Evolutionary conservation across 2,113 vertebrate genomes (phyloP).

Genomic region (Formicarius rufipectus): DNA sequence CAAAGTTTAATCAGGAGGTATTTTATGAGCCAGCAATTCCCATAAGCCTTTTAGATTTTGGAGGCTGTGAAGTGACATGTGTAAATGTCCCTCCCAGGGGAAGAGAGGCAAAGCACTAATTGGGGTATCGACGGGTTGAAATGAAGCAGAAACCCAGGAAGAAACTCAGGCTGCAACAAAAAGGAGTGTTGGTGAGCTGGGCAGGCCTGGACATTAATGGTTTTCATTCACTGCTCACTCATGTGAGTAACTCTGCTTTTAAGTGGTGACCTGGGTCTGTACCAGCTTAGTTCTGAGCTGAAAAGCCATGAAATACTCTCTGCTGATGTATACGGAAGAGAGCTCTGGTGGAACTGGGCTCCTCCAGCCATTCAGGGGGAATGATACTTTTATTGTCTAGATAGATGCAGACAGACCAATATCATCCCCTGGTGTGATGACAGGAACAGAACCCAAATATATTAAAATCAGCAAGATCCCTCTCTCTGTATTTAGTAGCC

Average conservation of each 20-base stretch:
- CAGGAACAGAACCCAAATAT: neutral
- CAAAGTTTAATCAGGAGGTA: constrained; percentile 12
- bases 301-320: constrained; percentile 72
- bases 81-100: constrained; percentile 65
- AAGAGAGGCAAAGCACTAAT: constrained; percentile 72
- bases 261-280: constrained; percentile 43
- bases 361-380: neutral
- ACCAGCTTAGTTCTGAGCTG: constrained; percentile 57
- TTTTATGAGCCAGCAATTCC: constrained; percentile 28
- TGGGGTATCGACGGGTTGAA: constrained; percentile 80
- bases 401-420: neutral
- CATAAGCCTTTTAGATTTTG: constrained; percentile 16
- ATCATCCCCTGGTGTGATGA: neutral
- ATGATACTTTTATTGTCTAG: neutral
- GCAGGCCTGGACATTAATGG: constrained; percentile 56
- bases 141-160: constrained; percentile 78
- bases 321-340: constrained; percentile 22
- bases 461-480: neutral
- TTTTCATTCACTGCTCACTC: constrained; percentile 70
- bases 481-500: neutral
- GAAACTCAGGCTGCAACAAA: constrained; percentile 17
- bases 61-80: constrained; percentile 58
- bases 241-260: constrained; percentile 63
- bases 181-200: neutral
- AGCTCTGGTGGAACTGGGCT: constrained; percentile 14